These are phyloP conservation scores for Drosophila sp. DNA, from an alignment of 1,140 invertebrate genomes.

Conservation along the genomic window DNA sequence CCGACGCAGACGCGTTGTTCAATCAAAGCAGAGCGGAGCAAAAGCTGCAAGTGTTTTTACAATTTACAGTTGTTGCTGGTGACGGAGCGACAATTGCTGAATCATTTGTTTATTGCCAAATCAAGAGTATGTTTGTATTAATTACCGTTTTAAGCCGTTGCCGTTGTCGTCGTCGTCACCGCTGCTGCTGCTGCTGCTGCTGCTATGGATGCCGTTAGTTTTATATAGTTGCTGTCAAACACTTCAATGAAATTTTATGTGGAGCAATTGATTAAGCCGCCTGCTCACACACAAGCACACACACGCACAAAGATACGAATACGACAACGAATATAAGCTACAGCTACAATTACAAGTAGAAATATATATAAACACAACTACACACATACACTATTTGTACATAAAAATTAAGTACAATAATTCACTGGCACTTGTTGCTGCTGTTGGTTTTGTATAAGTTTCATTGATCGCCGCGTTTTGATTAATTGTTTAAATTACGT, in stretches of 20 bases:
- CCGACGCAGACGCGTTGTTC: conserved; percentile 14
- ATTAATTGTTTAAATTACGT: conserved; percentile 83
- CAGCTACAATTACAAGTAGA: conserved; percentile 11
- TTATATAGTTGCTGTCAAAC: conserved; percentile 62
- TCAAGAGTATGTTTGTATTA: conserved; percentile 77
- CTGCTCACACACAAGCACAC: conserved; percentile 19
- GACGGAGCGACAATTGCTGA: conserved; percentile 63
- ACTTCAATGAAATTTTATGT: conserved; percentile 78
- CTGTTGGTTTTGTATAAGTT: conserved; percentile 61
- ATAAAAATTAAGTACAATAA: conserved; percentile 81
- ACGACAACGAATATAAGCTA: conserved; percentile 1
- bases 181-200: conserved; percentile 3
- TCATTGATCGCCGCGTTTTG: conserved; percentile 79
- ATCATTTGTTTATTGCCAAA: conserved; percentile 80
- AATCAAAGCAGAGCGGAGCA: conserved; percentile 33
- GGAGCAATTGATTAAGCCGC: conserved; percentile 80
- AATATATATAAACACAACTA: conserved; percentile 7
- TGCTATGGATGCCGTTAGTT: conserved; percentile 32
- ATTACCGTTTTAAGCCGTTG: conserved; percentile 79
- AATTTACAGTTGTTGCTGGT: conserved; percentile 65
- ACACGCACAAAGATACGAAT: conserved; percentile 13
- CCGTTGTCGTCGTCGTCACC: conserved; percentile 3
- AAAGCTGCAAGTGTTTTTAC: conserved; percentile 60
- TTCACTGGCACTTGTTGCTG: conserved; percentile 76
- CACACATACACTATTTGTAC: conserved; percentile 60